phyloP scores from a whole-genome alignment of 2,797 vertebrate species.

The Aphelocoma californica region DNA sequence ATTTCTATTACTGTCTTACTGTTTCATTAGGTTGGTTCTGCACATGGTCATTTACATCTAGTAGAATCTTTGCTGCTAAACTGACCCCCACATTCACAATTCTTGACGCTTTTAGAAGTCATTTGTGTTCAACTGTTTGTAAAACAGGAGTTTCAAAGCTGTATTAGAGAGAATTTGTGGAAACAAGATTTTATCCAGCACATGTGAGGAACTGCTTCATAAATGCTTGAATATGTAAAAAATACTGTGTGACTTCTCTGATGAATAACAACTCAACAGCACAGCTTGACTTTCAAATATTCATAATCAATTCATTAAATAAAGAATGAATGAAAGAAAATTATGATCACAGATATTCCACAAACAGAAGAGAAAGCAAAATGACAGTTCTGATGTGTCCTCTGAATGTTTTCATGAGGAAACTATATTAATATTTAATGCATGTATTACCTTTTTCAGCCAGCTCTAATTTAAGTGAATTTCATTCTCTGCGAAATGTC shows the following conservation, averaged over 20 bases:
- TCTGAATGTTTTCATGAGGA: slow-evolving; percentile 53
- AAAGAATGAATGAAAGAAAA: slow-evolving; percentile 51
- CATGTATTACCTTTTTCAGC: slow-evolving; percentile 15
- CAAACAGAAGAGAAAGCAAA: slow-evolving; percentile 52
- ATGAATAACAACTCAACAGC: slow-evolving; percentile 41
- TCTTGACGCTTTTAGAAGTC: neutral
- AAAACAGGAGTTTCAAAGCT: neutral
- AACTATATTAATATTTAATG: slow-evolving; percentile 51
- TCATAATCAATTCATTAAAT: slow-evolving; percentile 58
- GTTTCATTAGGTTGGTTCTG: neutral
- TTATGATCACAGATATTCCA: slow-evolving; percentile 32
- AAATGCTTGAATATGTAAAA: slow-evolving; percentile 30
- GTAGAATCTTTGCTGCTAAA: neutral
- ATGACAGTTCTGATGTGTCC: slow-evolving; percentile 41
- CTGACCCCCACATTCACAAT: neutral
- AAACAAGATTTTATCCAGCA: neutral
- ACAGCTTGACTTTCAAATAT: slow-evolving; percentile 64
- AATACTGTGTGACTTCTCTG: neutral
- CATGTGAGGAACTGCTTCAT: neutral
- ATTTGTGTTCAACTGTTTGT: neutral
- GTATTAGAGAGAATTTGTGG: neutral
- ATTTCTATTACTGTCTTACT: neutral
- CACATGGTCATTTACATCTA: fast-evolving
- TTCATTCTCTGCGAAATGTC: slow-evolving; percentile 2
- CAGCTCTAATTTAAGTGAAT: slow-evolving; percentile 41